Percentiles rank a stretch among this genome's conserved stretches.
Evolutionary conservation across 2,113 vertebrate species (phyloP).

Genomic region (Gorsachius goisagi): DNA sequence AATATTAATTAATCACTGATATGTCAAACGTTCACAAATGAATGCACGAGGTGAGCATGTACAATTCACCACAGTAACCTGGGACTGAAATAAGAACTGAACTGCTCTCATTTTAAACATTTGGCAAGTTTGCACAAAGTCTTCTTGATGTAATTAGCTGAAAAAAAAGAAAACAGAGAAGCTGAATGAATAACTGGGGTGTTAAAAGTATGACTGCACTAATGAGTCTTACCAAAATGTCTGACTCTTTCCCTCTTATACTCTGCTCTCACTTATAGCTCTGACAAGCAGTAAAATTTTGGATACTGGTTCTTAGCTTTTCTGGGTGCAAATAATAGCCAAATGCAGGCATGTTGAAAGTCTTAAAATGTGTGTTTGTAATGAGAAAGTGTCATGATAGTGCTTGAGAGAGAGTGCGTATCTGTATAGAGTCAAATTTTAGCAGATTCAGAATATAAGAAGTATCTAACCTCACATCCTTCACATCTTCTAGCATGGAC

Average conservation of each 20-base stretch:
- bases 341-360: background rate
- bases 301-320: background rate
- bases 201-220: background rate
- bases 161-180: background rate
- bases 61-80: constrained; percentile 37
- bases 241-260: background rate
- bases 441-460: background rate
- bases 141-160: background rate
- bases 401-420: fast-evolving
- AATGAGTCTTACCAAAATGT: background rate
- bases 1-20: constrained; percentile 63
- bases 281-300: background rate
- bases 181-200: background rate
- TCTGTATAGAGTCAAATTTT: background rate
- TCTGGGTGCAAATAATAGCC: background rate
- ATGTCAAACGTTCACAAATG: background rate
- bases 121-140: background rate
- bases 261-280: background rate
- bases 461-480: background rate
- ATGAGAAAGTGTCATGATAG: background rate
- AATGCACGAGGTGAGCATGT: background rate
- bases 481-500: background rate
- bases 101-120: background rate
- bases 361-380: background rate
- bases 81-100: background rate